A percentile compares a stretch with the other conserved stretches of the same genome.
phyloP scores from a whole-genome alignment of 2,888 invertebrate species.

The Oscheius sp. region DNA sequence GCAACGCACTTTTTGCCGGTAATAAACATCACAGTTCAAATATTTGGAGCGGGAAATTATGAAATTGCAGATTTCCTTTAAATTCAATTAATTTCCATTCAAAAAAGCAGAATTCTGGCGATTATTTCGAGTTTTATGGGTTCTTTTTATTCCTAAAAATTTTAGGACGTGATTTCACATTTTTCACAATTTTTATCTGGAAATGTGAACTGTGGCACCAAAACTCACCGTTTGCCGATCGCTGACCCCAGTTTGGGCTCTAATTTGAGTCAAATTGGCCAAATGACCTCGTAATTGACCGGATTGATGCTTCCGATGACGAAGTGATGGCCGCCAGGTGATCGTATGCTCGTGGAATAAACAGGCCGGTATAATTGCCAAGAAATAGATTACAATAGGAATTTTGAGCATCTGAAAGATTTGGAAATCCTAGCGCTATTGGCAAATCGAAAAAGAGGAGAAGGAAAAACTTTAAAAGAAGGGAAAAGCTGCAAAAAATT shows the following conservation, averaged over 20 bases:
- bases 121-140: neutral
- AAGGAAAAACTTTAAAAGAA: too few species aligned
- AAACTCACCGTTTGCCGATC: conserved; percentile 10
- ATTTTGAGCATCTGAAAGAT: neutral
- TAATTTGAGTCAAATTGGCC: neutral
- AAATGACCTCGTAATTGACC: conserved; percentile 1
- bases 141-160: too few species aligned
- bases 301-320: conserved; percentile 1
- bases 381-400: neutral
- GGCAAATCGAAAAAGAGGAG: too few species aligned
- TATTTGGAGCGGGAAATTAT: too few species aligned
- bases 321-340: conserved; percentile 12
- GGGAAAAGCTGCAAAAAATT: too few species aligned
- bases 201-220: too few species aligned
- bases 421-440: too few species aligned
- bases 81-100: neutral
- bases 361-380: neutral
- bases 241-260: neutral
- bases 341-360: conserved; percentile 5
- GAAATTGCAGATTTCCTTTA: too few species aligned
- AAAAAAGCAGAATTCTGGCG: neutral
- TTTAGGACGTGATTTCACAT: too few species aligned
- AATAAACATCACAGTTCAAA: neutral
- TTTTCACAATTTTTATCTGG: too few species aligned
- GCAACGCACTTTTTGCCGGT: neutral